Percentiles rank a stretch among this genome's conserved stretches.
Evolutionary conservation across 2,888 invertebrate species (phyloP).

Genomic region (Melanophora roralis): DNA sequence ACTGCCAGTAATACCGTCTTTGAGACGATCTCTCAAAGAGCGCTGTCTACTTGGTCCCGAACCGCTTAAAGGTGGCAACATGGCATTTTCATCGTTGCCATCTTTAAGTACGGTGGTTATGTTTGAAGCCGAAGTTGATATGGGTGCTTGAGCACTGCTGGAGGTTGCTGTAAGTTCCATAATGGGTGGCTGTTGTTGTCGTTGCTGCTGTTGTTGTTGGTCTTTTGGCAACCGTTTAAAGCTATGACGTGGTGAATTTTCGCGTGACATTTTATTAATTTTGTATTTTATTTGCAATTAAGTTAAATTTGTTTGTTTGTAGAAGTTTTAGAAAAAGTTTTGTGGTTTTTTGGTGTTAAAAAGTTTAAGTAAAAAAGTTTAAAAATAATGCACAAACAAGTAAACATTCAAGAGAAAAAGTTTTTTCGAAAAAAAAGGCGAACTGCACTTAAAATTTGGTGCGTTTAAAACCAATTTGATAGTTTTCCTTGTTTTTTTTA

Average conservation of each 20-base stretch:
- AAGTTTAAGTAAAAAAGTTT: not conserved
- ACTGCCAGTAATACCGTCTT: slow-evolving; percentile 87
- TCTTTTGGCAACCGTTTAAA: slow-evolving; percentile 66
- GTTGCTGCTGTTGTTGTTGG: slow-evolving; percentile 47
- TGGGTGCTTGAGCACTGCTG: slow-evolving; percentile 64
- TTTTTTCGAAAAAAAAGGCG: not conserved
- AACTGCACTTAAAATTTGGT: slow-evolving; percentile 26
- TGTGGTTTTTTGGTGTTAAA: not conserved
- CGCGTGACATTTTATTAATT: slow-evolving; percentile 72
- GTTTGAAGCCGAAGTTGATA: slow-evolving; percentile 73
- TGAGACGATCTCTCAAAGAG: slow-evolving; percentile 86
- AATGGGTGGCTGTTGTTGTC: slow-evolving; percentile 67
- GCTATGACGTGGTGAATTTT: slow-evolving; percentile 76
- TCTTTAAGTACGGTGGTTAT: slow-evolving; percentile 72
- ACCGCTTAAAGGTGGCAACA: slow-evolving; percentile 74
- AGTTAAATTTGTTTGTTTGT: slow-evolving; percentile 17
- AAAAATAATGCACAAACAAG: not conserved
- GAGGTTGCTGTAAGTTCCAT: slow-evolving; percentile 68
- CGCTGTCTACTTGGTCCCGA: slow-evolving; percentile 84
- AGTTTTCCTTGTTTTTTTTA: slow-evolving; percentile 13
- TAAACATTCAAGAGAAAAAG: slow-evolving; percentile 15
- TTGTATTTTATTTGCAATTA: slow-evolving; percentile 1
- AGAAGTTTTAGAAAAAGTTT: not conserved
- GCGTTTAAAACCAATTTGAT: slow-evolving; percentile 35
- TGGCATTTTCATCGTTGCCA: slow-evolving; percentile 71